phyloP scores from a whole-genome alignment of 2,888 invertebrate genomes.

The Drosophila fungiperda region DNA sequence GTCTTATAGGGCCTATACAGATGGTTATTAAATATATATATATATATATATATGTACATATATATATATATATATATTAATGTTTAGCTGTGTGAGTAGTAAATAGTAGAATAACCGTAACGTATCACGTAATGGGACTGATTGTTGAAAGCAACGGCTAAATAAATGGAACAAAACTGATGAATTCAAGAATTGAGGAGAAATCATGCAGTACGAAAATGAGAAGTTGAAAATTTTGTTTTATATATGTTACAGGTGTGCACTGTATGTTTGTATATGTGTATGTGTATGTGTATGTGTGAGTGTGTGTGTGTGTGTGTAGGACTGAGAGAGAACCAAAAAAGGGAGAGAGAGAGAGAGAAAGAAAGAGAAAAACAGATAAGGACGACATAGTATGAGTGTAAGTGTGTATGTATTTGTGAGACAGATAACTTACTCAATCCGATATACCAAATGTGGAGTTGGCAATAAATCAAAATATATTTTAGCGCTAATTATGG shows the following conservation, averaged over 20 bases:
- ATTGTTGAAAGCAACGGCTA: slow-evolving; percentile 12
- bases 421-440: neutral
- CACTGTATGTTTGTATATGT: slow-evolving; percentile 10
- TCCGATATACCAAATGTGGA: neutral
- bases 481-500: neutral
- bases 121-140: slow-evolving; percentile 17
- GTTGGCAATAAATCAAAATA: neutral
- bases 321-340: slow-evolving; percentile 13
- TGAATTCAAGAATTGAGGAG: slow-evolving; percentile 9
- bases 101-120: slow-evolving; percentile 30
- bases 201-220: slow-evolving; percentile 38
- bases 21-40: slow-evolving; percentile 22
- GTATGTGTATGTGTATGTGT: slow-evolving; percentile 7
- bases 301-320: slow-evolving; percentile 10
- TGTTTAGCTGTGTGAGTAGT: slow-evolving; percentile 5
- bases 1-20: slow-evolving; percentile 32
- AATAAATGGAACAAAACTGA: slow-evolving; percentile 19
- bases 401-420: neutral
- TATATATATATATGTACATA: slow-evolving; percentile 10
- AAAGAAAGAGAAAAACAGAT: slow-evolving; percentile 7
- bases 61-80: slow-evolving; percentile 12
- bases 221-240: slow-evolving; percentile 2
- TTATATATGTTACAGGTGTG: slow-evolving; percentile 36
- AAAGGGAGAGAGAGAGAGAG: slow-evolving; percentile 9
- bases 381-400: slow-evolving; percentile 4